phyloP scores from a whole-genome alignment of 2,113 vertebrate genomes.

The Caranx melampygus region DNA sequence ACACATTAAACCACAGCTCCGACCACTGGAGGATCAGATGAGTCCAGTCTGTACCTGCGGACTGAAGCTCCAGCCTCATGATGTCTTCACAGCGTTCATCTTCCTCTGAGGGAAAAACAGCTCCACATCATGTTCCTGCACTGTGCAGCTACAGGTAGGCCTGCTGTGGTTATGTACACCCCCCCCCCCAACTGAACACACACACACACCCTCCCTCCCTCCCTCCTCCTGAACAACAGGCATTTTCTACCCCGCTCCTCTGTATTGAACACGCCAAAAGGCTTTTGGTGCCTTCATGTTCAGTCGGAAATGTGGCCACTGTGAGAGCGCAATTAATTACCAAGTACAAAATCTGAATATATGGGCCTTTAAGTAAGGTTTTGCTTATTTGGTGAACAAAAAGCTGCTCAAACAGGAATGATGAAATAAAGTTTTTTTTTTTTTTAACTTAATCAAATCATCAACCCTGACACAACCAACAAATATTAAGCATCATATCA shows the following conservation, averaged over 20 bases:
- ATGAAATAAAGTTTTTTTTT: background rate
- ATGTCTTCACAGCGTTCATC: background rate
- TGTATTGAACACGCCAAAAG: constrained; percentile 59
- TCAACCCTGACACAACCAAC: background rate
- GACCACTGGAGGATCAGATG: background rate
- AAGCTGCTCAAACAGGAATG: background rate
- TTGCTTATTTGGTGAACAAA: background rate
- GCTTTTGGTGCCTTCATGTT: constrained; percentile 60
- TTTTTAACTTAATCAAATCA: background rate
- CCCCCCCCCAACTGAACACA: background rate
- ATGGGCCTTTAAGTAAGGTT: background rate
- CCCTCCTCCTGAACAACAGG: constrained; percentile 2
- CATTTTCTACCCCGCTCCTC: constrained; percentile 19
- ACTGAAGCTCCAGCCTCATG: background rate
- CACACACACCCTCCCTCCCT: background rate
- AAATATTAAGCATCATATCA: background rate
- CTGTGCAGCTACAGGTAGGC: constrained; percentile 11
- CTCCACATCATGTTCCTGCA: background rate
- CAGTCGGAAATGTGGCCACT: constrained; percentile 51
- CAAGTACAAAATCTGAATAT: background rate
- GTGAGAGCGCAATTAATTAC: background rate
- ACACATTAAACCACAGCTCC: background rate
- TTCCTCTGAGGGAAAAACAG: background rate
- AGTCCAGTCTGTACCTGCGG: constrained; percentile 6
- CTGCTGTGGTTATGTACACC: background rate